Percentiles rank a stretch among this genome's conserved stretches.
phyloP scores from a whole-genome alignment of 2,113 vertebrate species.

The Calidris pygmaea region DNA sequence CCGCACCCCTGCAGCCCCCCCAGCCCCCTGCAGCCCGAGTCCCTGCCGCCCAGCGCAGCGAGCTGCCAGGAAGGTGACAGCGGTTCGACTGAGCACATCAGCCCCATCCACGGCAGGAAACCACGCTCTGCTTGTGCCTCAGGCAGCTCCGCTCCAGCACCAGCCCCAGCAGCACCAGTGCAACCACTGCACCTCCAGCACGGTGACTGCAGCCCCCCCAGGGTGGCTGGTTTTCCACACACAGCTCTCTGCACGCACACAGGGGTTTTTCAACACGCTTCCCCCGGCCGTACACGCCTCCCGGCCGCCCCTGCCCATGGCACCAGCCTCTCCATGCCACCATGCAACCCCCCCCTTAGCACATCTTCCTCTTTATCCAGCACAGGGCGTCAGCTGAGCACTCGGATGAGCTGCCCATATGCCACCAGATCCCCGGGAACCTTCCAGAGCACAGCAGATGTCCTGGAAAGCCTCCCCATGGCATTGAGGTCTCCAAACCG shows the following conservation, averaged over 20 bases:
- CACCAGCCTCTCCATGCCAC: not conserved
- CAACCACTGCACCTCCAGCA: not conserved
- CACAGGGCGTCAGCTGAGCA: not conserved
- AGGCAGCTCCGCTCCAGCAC: not conserved
- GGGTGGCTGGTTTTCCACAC: fast-evolving
- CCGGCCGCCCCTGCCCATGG: not conserved
- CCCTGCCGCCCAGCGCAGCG: fast-evolving
- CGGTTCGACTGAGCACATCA: not conserved
- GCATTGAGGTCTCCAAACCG: not conserved
- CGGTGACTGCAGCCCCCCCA: fast-evolving
- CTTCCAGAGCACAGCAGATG: fast-evolving
- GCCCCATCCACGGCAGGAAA: not conserved
- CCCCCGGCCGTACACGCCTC: not conserved
- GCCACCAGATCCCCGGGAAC: not conserved
- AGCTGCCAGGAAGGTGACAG: not conserved
- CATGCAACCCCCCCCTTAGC: not conserved
- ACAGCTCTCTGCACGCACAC: not conserved
- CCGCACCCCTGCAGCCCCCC: fast-evolving
- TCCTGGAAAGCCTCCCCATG: not conserved
- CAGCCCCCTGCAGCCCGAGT: fast-evolving
- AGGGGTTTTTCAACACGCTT: not conserved
- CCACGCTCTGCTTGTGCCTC: fast-evolving
- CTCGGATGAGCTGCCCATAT: not conserved
- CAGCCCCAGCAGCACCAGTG: not conserved
- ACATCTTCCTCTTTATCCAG: not conserved